These are phyloP conservation scores for Halocaridina rubra DNA, from an alignment of 2,888 invertebrate genomes.

Conservation along the genomic window DNA sequence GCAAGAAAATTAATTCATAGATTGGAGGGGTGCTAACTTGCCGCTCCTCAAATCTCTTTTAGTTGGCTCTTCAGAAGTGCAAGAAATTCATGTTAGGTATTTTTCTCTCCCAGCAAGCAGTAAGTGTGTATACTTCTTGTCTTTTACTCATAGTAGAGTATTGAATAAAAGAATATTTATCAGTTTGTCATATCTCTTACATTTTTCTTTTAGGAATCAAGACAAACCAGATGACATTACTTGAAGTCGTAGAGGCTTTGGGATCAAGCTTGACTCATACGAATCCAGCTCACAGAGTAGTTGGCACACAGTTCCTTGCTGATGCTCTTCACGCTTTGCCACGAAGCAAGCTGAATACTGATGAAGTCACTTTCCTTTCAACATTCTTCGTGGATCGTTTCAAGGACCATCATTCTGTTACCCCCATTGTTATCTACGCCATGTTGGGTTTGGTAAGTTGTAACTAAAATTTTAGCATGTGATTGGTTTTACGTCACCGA, in stretches of 20 bases:
- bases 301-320: constrained; percentile 50
- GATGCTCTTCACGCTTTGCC: constrained; percentile 49
- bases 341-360: background rate
- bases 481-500: too few relatives aligned
- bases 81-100: too few relatives aligned
- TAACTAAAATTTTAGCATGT: too few relatives aligned
- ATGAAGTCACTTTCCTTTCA: constrained; percentile 44
- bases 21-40: too few relatives aligned
- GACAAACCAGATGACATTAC: constrained; percentile 14
- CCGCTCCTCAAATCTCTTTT: too few relatives aligned
- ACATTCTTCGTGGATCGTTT: constrained; percentile 57
- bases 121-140: too few relatives aligned
- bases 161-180: too few relatives aligned
- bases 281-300: constrained; percentile 32
- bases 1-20: too few relatives aligned
- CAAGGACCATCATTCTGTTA: constrained; percentile 60
- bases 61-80: too few relatives aligned
- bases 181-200: too few relatives aligned
- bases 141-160: too few relatives aligned
- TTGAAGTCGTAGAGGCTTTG: constrained; percentile 55
- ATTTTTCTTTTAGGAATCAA: constrained; percentile 4
- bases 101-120: too few relatives aligned
- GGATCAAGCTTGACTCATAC: constrained; percentile 44
- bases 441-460: constrained; percentile 38
- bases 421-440: constrained; percentile 49